Conservation (phyloP, 2,113 vertebrate species). For the Hippocampus guttulatus region DNA sequence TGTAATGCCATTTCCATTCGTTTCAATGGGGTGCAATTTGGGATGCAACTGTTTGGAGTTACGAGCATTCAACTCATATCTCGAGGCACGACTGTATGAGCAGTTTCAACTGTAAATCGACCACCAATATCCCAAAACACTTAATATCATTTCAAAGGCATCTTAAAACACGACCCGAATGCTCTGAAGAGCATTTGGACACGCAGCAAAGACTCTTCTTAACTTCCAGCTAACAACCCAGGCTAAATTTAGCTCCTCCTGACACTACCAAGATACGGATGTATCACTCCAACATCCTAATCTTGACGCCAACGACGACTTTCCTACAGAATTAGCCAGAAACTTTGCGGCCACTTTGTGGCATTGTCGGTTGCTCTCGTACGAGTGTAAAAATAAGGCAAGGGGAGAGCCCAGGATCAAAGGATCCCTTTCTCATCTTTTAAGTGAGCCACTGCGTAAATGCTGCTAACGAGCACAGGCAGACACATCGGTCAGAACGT, state of each 20-base stretch:
- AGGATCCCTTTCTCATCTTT: not conserved
- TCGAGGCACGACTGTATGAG: no score
- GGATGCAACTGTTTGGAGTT: no score
- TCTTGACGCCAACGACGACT: not conserved
- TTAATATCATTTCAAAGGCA: no score
- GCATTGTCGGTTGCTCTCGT: not conserved
- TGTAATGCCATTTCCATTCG: no score
- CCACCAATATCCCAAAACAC: no score
- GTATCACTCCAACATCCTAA: not conserved
- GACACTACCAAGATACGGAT: not conserved
- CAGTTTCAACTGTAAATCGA: no score
- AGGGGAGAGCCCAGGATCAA: not conserved
- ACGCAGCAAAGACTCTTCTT: no score
- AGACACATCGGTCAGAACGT: constrained; percentile 11
- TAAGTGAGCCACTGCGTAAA: constrained; percentile 18
- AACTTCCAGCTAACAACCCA: no score
- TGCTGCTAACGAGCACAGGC: constrained; percentile 18
- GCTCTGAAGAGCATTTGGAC: no score
- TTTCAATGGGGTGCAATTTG: no score
- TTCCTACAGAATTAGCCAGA: not conserved
- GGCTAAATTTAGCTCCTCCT: not conserved
- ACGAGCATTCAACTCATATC: no score
- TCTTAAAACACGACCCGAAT: no score
- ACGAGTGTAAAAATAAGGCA: not conserved
- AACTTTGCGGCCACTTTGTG: not conserved